Percentiles rank a stretch among this genome's conserved stretches.
These are phyloP conservation scores for Lasioglossum albipes DNA, from an alignment of 1,140 invertebrate species.

Conservation along the genomic window DNA sequence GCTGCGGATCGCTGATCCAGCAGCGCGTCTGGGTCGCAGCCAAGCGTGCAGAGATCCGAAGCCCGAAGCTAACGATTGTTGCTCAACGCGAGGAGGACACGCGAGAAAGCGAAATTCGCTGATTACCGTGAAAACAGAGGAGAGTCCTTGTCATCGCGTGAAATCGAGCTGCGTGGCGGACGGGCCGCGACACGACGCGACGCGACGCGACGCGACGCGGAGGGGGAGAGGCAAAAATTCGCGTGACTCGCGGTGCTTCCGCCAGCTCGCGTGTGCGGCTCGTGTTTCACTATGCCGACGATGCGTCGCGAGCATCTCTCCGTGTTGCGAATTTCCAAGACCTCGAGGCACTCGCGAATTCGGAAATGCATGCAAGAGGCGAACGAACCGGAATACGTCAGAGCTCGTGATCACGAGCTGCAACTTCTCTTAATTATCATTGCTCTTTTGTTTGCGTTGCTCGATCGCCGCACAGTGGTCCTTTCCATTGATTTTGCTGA, in stretches of 20 bases:
- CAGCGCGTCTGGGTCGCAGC: too few relatives aligned
- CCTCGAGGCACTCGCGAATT: background rate
- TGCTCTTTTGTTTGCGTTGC: background rate
- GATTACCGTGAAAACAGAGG: too few relatives aligned
- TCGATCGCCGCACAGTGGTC: too few relatives aligned
- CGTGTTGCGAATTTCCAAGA: background rate
- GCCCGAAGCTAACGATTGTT: too few relatives aligned
- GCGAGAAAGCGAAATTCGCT: too few relatives aligned
- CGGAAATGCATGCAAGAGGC: background rate
- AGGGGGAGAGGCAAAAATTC: background rate
- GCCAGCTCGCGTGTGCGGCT: background rate
- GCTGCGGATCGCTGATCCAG: too few relatives aligned
- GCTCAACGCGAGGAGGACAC: too few relatives aligned
- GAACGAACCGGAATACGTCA: background rate
- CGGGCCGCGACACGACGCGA: background rate
- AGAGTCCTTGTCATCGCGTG: too few relatives aligned
- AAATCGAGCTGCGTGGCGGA: too few relatives aligned
- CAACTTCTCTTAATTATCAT: background rate
- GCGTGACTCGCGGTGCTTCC: slow-evolving; percentile 1
- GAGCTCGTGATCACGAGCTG: background rate
- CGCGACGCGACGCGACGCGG: background rate
- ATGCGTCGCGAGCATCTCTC: background rate
- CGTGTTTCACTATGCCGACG: background rate
- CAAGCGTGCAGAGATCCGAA: too few relatives aligned
- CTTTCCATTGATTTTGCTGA: too few relatives aligned